Evolutionary conservation across 2,888 invertebrate species (phyloP).

Genomic region (Heliconius cydno): DNA sequence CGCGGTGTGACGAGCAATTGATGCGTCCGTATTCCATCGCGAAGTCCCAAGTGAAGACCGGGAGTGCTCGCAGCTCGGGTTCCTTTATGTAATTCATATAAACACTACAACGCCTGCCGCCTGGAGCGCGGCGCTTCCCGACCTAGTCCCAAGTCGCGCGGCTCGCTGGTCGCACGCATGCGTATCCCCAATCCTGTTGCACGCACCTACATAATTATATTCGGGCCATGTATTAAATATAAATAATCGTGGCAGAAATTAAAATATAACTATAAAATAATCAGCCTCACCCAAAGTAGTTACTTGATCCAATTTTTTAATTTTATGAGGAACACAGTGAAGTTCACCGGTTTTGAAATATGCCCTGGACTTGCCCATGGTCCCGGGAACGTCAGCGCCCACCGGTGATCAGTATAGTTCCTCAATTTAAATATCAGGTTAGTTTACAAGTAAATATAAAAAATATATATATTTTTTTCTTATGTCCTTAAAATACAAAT

Average conservation of each 20-base stretch:
- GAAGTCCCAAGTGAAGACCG: slow-evolving; percentile 27
- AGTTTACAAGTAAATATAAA: slow-evolving; percentile 50
- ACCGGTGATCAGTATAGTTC: slow-evolving; percentile 66
- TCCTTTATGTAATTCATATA: slow-evolving; percentile 38
- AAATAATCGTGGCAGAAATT: neutral
- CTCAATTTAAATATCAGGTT: slow-evolving; percentile 70
- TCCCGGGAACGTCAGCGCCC: slow-evolving; percentile 70
- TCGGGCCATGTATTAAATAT: neutral
- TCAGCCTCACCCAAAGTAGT: slow-evolving; percentile 37
- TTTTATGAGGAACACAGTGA: slow-evolving; percentile 52
- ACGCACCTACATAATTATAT: slow-evolving; percentile 50
- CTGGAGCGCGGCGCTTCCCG: slow-evolving; percentile 40
- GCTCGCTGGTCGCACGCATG: slow-evolving; percentile 69
- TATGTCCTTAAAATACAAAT: neutral
- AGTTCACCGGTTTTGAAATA: slow-evolving; percentile 46
- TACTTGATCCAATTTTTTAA: no score
- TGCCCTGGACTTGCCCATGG: slow-evolving; percentile 80
- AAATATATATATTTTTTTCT: no score
- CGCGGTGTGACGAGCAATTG: slow-evolving; percentile 24
- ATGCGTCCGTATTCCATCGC: slow-evolving; percentile 25
- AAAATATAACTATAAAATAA: slow-evolving; percentile 17
- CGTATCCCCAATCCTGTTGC: slow-evolving; percentile 63
- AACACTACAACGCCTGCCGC: slow-evolving; percentile 28
- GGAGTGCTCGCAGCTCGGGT: slow-evolving; percentile 31
- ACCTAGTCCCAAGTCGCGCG: slow-evolving; percentile 69